Percentiles rank a stretch among this genome's conserved stretches.
Conservation (phyloP, 2,797 vertebrate genomes). For the Tolypeutes matacus region DNA sequence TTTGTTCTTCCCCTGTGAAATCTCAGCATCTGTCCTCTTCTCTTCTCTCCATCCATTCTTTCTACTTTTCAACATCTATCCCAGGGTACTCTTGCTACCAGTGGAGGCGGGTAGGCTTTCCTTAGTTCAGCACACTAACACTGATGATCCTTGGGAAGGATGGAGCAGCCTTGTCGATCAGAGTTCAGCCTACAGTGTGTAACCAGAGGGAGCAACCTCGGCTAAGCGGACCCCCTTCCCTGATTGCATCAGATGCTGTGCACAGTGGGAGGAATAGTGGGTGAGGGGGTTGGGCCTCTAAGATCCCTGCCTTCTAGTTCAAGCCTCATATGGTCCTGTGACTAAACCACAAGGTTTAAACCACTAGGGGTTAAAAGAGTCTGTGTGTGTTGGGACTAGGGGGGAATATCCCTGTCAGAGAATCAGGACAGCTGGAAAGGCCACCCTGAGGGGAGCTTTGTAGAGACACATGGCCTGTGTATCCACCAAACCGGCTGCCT, state of each 20-base stretch:
- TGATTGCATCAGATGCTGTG: background rate
- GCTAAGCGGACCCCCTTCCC: background rate
- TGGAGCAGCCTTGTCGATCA: background rate
- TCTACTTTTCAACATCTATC: background rate
- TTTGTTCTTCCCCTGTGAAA: background rate
- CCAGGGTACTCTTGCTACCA: background rate
- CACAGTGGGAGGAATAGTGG: background rate
- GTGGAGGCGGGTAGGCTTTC: background rate
- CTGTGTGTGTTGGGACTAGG: background rate
- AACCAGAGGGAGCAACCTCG: background rate
- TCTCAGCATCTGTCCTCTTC: background rate
- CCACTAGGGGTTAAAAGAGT: background rate
- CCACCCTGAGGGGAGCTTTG: slow-evolving; percentile 9
- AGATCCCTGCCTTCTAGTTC: background rate
- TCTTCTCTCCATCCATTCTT: background rate
- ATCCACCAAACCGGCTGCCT: background rate
- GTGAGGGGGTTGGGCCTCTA: background rate
- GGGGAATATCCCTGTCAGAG: background rate
- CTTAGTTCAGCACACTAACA: background rate
- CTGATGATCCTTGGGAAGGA: background rate
- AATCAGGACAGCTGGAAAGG: slow-evolving; percentile 21
- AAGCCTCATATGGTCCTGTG: background rate
- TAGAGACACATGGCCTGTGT: background rate
- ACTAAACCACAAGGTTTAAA: background rate
- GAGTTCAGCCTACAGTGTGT: background rate